Evolutionary conservation across 2,113 vertebrate species (phyloP), one percentile per base, ranked within the genome.

Genomic region (Chloropsis cyanopogon): DNA sequence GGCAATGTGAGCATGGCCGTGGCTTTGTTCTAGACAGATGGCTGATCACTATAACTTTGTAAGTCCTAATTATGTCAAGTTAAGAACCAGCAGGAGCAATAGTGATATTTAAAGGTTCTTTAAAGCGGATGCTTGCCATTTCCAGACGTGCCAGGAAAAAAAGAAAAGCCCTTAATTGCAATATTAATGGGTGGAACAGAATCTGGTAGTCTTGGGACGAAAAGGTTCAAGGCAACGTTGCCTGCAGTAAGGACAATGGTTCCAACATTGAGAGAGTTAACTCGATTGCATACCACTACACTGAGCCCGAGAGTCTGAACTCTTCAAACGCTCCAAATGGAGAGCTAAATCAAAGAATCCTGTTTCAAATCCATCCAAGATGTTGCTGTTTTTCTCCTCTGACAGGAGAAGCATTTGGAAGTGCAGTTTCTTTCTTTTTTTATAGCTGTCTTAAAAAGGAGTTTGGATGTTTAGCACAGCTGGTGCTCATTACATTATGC

Each of bases 401-500:
- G 97, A 98, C 97, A 97, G 98, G 97, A 98, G 98, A 97, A 97
- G 97, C 98, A 97, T 98, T 98, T 98, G 97, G 97, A 98, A 98
- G 97, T 97, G 97, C 97, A 97, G 98, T 98, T 97, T 97, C 97
- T 98, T 98, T 97, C 96, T 97, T 97, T 98, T 98, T 98, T 98
- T 97, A 98, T 98, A 98, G 98, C 98, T 97, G 98, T 98, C 98
- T 99, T 98, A 98, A 98, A 98, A 98, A 98, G 98, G 98, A 98
- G 98, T 98, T 98, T 98, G 98, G 98, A 98, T 98, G 98, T 98
- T 98, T 98, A 98, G 98, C 97, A 98, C 98, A 99, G 98, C 98
- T 99, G 98, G 98, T 98, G 98, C 98, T 98, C 98, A 98, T 99
- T 98, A 98, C 98, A 98, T 98, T 98, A 98, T 98, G 98, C 98